These are phyloP conservation scores for Scarus forsteni DNA, from an alignment of 2,797 vertebrate genomes.

Conservation along the genomic window DNA sequence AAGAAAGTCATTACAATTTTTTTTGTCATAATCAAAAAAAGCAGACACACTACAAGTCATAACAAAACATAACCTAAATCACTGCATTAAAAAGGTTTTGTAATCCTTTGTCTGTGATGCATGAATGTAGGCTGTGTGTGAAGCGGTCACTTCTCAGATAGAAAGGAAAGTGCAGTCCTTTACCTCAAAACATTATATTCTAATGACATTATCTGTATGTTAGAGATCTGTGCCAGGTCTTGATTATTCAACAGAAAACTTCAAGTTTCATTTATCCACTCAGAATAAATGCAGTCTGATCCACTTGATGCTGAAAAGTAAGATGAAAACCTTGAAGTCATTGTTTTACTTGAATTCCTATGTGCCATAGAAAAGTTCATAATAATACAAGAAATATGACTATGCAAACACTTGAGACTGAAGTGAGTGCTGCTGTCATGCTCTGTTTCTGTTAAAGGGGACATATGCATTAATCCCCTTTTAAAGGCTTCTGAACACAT, in stretches of 20 bases:
- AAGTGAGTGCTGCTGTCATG: slow-evolving; percentile 17
- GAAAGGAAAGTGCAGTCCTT: not conserved
- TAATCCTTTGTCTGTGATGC: too few relatives aligned
- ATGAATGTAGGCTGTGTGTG: too few relatives aligned
- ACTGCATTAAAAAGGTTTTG: too few relatives aligned
- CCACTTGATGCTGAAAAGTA: slow-evolving; percentile 1
- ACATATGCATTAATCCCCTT: too few relatives aligned
- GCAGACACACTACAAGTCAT: too few relatives aligned
- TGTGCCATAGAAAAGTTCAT: not conserved
- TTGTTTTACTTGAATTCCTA: slow-evolving; percentile 10
- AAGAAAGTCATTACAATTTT: too few relatives aligned
- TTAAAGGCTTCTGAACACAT: too few relatives aligned
- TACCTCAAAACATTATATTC: not conserved
- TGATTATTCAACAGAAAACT: not conserved
- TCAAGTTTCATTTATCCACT: not conserved
- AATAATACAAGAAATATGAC: slow-evolving; percentile 1
- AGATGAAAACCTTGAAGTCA: not conserved
- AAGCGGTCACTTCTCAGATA: not conserved
- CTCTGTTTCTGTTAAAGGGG: not conserved
- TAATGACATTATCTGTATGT: not conserved
- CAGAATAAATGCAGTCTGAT: not conserved
- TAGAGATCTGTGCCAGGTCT: not conserved
- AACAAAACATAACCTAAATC: too few relatives aligned
- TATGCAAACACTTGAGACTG: slow-evolving; percentile 5
- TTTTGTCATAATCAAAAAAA: too few relatives aligned